Percentiles rank a stretch among this genome's conserved stretches.
Conservation (phyloP, 2,797 vertebrate species). For the Sylvilagus floridanus region DNA sequence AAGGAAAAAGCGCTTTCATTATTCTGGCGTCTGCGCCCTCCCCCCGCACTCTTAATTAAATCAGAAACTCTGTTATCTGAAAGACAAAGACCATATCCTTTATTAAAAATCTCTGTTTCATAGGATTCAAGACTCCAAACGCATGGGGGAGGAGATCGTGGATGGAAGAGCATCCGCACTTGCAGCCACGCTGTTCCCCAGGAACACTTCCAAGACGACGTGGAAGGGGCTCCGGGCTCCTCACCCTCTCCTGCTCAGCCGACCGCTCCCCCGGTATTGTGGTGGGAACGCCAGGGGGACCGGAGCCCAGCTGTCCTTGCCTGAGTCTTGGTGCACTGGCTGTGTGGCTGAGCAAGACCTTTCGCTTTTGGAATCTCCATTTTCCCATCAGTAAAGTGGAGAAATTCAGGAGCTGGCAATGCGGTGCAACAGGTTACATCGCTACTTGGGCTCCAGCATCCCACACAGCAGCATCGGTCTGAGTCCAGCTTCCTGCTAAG, state of each 20-base stretch:
- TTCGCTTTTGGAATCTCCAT: neutral
- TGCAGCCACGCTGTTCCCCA: fast-evolving
- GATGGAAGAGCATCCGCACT: neutral
- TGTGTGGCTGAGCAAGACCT: no score
- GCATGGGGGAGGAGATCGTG: neutral
- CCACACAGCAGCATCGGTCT: no score
- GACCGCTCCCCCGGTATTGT: fast-evolving
- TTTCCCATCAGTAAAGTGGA: neutral
- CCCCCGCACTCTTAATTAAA: conserved; percentile 41
- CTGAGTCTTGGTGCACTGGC: neutral
- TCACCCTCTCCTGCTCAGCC: neutral
- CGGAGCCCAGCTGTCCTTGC: fast-evolving
- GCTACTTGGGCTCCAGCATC: no score
- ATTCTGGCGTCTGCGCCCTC: neutral
- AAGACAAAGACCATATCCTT: neutral
- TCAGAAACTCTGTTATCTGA: conserved; percentile 14
- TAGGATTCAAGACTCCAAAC: neutral
- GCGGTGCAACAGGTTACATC: no score
- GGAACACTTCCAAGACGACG: fast-evolving
- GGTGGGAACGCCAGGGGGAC: no score
- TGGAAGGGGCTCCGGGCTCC: neutral
- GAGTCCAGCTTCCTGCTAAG: no score
- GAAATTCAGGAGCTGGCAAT: neutral
- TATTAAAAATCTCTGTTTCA: no score
- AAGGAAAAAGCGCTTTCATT: neutral